phyloP scores from a whole-genome alignment of 2,888 invertebrate species.

The Xylocampa areola region DNA sequence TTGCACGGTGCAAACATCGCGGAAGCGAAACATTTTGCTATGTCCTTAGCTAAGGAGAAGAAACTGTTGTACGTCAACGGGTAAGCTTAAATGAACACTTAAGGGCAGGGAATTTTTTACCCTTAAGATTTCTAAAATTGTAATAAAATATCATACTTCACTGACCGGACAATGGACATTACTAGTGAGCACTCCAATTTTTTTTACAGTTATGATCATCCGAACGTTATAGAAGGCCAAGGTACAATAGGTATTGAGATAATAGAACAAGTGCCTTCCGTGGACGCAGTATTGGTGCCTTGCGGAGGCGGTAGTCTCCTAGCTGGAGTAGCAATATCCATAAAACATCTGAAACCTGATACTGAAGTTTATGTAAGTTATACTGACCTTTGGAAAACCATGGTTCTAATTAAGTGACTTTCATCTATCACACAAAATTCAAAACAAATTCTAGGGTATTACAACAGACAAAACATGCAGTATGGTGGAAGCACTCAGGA shows the following conservation, averaged over 20 bases:
- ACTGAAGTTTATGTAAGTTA: constrained; percentile 95
- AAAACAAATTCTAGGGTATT: constrained; percentile 68
- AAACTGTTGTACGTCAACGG: constrained; percentile 96
- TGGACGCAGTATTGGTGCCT: constrained; percentile 97
- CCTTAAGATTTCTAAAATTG: too few species aligned
- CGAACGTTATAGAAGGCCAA: constrained; percentile 97
- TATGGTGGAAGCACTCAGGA: constrained; percentile 86
- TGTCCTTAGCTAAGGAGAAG: constrained; percentile 92
- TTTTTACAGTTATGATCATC: constrained; percentile 95
- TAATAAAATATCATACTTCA: too few species aligned
- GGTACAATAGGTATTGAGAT: constrained; percentile 98
- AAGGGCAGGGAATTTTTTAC: background rate
- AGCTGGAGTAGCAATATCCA: constrained; percentile 95
- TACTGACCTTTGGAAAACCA: background rate
- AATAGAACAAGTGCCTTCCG: constrained; percentile 94
- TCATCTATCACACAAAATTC: too few species aligned
- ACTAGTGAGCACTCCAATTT: background rate
- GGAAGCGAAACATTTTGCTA: constrained; percentile 94
- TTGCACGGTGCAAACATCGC: constrained; percentile 93
- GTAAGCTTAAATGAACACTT: constrained; percentile 77
- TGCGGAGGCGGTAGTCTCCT: constrained; percentile 98
- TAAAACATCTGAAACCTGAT: constrained; percentile 95
- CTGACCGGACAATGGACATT: too few species aligned
- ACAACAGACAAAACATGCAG: constrained; percentile 80
- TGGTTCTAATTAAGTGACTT: too few species aligned